These are phyloP conservation scores for Priocnemis perturbator DNA, from an alignment of 2,888 invertebrate species.

Conservation along the genomic window DNA sequence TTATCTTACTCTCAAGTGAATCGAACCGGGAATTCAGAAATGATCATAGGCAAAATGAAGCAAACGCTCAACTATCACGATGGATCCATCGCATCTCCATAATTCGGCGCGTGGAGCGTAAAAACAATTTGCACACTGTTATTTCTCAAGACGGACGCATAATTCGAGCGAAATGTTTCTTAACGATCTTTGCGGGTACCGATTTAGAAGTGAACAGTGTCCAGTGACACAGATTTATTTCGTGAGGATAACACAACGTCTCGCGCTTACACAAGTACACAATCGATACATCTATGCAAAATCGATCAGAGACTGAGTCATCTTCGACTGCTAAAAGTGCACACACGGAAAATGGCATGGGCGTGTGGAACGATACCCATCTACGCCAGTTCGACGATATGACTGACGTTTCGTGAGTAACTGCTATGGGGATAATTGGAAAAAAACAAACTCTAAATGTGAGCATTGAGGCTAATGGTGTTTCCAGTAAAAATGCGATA, in stretches of 20 bases:
- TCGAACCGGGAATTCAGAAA: constrained; percentile 9
- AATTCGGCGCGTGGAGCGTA: constrained; percentile 32
- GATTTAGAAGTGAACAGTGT: no score
- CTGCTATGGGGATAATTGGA: constrained; percentile 29
- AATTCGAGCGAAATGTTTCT: neutral
- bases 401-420: constrained; percentile 25
- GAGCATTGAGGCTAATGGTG: no score
- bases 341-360: constrained; percentile 32
- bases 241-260: constrained; percentile 9
- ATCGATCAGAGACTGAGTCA: neutral
- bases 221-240: neutral
- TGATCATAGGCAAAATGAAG: constrained; percentile 2
- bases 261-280: constrained; percentile 23
- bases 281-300: no score
- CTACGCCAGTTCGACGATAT: constrained; percentile 18
- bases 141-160: constrained; percentile 17
- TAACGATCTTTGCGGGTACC: neutral
- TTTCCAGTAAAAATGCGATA: constrained; percentile 35
- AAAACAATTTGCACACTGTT: constrained; percentile 25
- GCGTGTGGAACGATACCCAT: constrained; percentile 31
- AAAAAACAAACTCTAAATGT: no score
- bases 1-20: neutral
- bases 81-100: constrained; percentile 37
- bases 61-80: constrained; percentile 16
- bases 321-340: constrained; percentile 32